A percentile compares a stretch with the other conserved stretches of the same genome.
phyloP scores from a whole-genome alignment of 1,140 invertebrate species.

The Bombyx mori region DNA sequence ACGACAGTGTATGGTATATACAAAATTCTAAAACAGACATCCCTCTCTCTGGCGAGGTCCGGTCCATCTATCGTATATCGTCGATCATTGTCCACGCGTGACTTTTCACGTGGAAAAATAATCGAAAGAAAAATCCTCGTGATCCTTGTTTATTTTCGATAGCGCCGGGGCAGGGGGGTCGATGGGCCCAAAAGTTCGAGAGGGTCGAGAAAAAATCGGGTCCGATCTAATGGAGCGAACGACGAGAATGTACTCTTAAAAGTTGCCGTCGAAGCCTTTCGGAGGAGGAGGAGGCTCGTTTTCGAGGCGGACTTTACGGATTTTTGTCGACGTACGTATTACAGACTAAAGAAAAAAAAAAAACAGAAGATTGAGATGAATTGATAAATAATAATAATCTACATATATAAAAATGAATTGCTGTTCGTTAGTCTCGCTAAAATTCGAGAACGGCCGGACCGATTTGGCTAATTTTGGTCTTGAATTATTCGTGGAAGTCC shows the following conservation, averaged over 20 bases:
- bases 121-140: constrained; percentile 16
- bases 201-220: constrained; percentile 31
- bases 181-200: constrained; percentile 22
- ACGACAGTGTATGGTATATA: background rate
- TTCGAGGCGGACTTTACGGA: background rate
- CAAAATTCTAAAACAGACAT: background rate
- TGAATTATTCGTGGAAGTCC: too few relatives aligned
- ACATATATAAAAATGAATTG: too few relatives aligned
- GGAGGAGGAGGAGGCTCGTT: background rate
- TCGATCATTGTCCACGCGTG: constrained; percentile 7
- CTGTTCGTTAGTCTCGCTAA: too few relatives aligned
- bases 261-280: constrained; percentile 28
- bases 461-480: too few relatives aligned
- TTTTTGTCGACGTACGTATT: too few relatives aligned
- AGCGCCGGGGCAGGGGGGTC: constrained; percentile 13
- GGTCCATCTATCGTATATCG: background rate
- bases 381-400: too few relatives aligned
- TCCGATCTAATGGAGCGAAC: constrained; percentile 45
- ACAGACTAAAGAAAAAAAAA: too few relatives aligned
- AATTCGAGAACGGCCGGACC: too few relatives aligned
- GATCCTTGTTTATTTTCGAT: constrained; percentile 30
- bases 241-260: constrained; percentile 40
- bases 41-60: background rate
- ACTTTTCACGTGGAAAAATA: constrained; percentile 8
- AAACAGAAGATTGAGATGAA: too few relatives aligned